Evolutionary conservation across 2,888 invertebrate species (phyloP), one percentile per base, ranked within the genome.

Genomic region (Pheosia gnoma): DNA sequence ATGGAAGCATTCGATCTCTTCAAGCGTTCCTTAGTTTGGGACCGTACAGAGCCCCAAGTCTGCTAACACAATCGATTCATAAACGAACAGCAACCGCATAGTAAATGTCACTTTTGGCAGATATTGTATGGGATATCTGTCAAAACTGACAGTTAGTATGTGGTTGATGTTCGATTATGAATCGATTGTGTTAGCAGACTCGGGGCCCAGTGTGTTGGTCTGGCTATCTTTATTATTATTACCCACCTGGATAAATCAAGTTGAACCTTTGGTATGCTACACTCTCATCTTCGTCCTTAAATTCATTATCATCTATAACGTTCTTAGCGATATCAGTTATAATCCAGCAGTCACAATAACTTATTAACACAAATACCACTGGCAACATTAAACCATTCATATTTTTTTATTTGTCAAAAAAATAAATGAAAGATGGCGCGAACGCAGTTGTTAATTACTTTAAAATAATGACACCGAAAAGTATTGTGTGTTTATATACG

Each of bases 401-500:
- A 3, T 52, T 10, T 3, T 25, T 36, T 36, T 36, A 36, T 49
- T 11, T 5, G 6, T 3, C 5, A 51, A 51, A 51, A 51, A 13
- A n/a, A 7, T 52, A 0, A 52, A 52, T 36, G 25, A 36, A 25
- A 52, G 7, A 52, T 52, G 45, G 4, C 4, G 54, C 58, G 54
- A 65, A 59, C 55, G 59, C 62, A 54, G 25, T 60, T 51, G 72
- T 61, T 59, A 41, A 60, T 69, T 51, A 52, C 49, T 11, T 41
- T 49, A 60, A 61, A 72, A 65, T 71, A 71, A 63, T 59, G 54
- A 60, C 7, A 59, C 49, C 1, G 66, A 72, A 70, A 60, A 58
- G 53, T 63, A 43, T 59, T 71, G 60, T 49, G 68, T 56, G 63
- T 72, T 65, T 71, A 63, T 71, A 71, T 71, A 71, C 58, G n/a